Conservation (phyloP, 2,888 invertebrate species). For the Nephrotoma appendiculata region DNA sequence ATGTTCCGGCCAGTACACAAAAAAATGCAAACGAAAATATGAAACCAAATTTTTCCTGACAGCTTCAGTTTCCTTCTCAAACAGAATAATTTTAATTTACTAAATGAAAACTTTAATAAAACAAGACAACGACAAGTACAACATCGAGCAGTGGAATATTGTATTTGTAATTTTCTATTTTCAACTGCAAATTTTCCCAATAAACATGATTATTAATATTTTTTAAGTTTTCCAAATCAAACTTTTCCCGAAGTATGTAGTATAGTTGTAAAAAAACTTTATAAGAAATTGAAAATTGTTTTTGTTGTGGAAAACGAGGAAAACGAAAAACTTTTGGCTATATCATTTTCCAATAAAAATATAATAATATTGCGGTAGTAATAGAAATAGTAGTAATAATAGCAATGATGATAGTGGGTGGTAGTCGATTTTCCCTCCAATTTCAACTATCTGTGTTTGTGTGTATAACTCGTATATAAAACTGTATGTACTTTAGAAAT, state of each 20-base stretch:
- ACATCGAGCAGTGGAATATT: background rate
- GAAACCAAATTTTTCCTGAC: background rate
- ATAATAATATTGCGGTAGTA: background rate
- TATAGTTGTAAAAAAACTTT: background rate
- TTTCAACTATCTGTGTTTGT: background rate
- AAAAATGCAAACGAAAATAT: no score
- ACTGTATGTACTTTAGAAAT: background rate
- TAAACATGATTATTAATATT: background rate
- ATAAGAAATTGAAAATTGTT: background rate
- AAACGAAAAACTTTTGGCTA: background rate
- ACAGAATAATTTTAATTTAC: background rate
- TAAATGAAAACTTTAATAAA: background rate
- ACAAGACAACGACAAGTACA: background rate
- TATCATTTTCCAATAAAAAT: background rate
- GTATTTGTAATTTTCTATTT: background rate
- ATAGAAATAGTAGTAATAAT: background rate
- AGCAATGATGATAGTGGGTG: background rate
- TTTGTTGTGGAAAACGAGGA: background rate
- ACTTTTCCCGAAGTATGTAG: background rate
- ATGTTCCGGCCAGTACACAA: no score
- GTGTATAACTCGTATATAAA: background rate
- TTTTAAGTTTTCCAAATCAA: background rate
- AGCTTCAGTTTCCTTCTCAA: background rate
- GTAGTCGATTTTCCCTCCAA: background rate
- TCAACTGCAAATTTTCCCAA: background rate